Conservation (phyloP, 2,797 vertebrate genomes). For the Falco berigora region DNA sequence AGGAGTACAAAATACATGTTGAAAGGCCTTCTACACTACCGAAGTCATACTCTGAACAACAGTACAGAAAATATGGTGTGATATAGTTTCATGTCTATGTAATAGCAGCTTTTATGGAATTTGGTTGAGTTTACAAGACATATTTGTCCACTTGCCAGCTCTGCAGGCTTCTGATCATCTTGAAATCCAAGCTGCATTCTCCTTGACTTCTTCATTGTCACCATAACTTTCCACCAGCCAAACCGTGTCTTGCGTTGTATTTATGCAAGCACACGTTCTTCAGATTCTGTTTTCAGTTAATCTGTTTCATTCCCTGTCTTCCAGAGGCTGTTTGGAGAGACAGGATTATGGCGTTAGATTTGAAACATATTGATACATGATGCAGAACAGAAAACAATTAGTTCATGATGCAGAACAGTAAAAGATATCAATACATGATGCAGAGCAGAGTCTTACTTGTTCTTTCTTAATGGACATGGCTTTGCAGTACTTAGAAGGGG, state of each 20-base stretch:
- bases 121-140: neutral
- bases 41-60: neutral
- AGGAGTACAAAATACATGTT: neutral
- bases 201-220: slow-evolving; percentile 14
- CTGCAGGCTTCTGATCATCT: neutral
- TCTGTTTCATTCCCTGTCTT: neutral
- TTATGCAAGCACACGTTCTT: slow-evolving; percentile 7
- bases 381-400: neutral
- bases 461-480: neutral
- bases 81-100: neutral
- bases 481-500: neutral
- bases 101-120: neutral
- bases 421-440: neutral
- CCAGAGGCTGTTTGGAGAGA: neutral
- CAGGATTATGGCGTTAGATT: neutral
- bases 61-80: neutral
- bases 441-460: neutral
- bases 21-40: neutral
- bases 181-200: neutral
- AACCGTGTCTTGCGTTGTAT: neutral
- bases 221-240: neutral
- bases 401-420: neutral
- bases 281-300: slow-evolving; percentile 18
- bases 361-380: neutral
- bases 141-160: slow-evolving; percentile 10